Percentiles rank a stretch among this genome's conserved stretches.
These are phyloP conservation scores for Ectropis grisescens DNA, from an alignment of 1,140 invertebrate genomes.

Conservation along the genomic window DNA sequence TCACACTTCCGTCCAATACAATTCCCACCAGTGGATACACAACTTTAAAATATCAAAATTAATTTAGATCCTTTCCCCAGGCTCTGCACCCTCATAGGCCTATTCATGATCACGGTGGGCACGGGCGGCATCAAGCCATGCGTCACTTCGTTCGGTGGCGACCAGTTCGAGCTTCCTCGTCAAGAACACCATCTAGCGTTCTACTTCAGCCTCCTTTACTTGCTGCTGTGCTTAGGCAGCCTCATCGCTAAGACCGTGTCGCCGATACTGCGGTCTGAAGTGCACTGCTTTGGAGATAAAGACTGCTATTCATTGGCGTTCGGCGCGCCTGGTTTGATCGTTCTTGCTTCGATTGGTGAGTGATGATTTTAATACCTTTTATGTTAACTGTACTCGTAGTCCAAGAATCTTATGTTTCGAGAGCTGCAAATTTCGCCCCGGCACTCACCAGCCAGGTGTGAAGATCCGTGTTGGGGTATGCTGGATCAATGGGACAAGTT, in stretches of 20 bases:
- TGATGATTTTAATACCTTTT: conserved; percentile 2
- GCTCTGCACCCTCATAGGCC: conserved; percentile 60
- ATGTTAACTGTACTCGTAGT: too few relatives aligned
- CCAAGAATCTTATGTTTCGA: too few relatives aligned
- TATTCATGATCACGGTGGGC: conserved; percentile 81
- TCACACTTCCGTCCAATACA: too few relatives aligned
- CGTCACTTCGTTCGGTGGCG: conserved; percentile 91
- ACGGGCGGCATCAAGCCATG: conserved; percentile 94
- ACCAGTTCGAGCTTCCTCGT: conserved; percentile 82
- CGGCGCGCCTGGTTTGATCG: conserved; percentile 76
- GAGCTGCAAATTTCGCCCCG: too few relatives aligned
- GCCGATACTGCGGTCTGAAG: conserved; percentile 75
- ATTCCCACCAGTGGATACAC: too few relatives aligned
- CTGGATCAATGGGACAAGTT: too few relatives aligned
- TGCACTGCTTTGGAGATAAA: conserved; percentile 76
- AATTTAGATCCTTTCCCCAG: too few relatives aligned
- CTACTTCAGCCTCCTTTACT: conserved; percentile 82
- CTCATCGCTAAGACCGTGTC: conserved; percentile 77
- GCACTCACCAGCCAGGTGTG: too few relatives aligned
- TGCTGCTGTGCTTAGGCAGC: conserved; percentile 77
- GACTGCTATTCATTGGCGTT: conserved; percentile 81
- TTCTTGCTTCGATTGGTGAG: conserved; percentile 72
- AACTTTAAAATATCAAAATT: too few relatives aligned
- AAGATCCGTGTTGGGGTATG: too few relatives aligned
- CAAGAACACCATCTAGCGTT: conserved; percentile 70